Percentiles rank a stretch among this genome's conserved stretches.
Conservation (phyloP, 2,888 invertebrate genomes). For the Amphiduros pacificus region DNA sequence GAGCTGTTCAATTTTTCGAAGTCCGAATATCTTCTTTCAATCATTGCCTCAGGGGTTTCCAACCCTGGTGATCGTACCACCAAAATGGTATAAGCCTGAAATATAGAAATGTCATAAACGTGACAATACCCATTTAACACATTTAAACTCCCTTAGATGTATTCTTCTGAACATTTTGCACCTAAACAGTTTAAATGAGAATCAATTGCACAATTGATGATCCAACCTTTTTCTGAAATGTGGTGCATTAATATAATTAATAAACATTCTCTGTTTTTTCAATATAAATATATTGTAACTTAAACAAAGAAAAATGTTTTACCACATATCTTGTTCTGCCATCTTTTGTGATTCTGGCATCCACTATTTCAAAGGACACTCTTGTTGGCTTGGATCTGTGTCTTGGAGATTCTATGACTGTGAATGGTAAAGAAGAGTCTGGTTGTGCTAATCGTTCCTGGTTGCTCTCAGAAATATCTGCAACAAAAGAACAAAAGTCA, state of each 20-base stretch:
- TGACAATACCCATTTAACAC: neutral
- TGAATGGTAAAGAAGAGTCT: too few relatives aligned
- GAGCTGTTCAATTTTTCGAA: slow-evolving; percentile 53
- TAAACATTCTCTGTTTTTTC: too few relatives aligned
- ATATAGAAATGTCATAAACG: slow-evolving; percentile 5
- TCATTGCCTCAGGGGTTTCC: slow-evolving; percentile 46
- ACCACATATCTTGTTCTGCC: slow-evolving; percentile 48
- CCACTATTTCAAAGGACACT: slow-evolving; percentile 47
- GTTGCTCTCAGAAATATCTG: slow-evolving; percentile 4
- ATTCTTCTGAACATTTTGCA: too few relatives aligned
- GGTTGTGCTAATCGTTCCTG: slow-evolving; percentile 1
- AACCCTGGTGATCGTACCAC: slow-evolving; percentile 38
- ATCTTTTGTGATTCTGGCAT: slow-evolving; percentile 45
- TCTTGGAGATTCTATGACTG: neutral
- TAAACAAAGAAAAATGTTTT: too few relatives aligned
- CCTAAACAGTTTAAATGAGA: too few relatives aligned
- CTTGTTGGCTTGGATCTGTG: slow-evolving; percentile 2
- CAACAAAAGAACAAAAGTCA: neutral
- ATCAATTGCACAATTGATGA: too few relatives aligned
- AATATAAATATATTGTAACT: too few relatives aligned
- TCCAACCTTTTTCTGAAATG: too few relatives aligned
- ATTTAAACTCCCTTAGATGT: too few relatives aligned
- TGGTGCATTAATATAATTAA: too few relatives aligned
- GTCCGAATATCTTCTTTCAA: slow-evolving; percentile 58
- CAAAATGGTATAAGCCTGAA: slow-evolving; percentile 46